phyloP scores from a whole-genome alignment of 2,888 invertebrate genomes.

The Bruchidius siliquastri region DNA sequence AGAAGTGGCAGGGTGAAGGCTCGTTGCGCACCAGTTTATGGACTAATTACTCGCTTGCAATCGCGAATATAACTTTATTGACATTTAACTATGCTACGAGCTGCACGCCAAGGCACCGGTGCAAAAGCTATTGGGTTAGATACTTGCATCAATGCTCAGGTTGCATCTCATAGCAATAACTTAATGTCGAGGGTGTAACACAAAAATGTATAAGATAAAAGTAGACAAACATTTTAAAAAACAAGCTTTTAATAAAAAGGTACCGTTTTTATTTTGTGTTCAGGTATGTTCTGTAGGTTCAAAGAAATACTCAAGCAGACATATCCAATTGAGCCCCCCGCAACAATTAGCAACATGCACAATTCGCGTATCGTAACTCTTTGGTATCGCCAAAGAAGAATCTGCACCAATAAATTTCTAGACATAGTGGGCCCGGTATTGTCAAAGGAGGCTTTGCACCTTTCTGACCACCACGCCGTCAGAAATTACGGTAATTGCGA shows the following conservation, averaged over 20 bases:
- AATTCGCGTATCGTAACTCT: background rate
- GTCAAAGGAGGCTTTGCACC: background rate
- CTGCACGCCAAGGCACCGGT: background rate
- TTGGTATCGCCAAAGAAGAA: background rate
- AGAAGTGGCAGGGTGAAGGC: constrained; percentile 30
- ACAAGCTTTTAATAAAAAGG: too few relatives aligned
- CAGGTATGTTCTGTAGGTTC: too few relatives aligned
- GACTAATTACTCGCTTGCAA: constrained; percentile 32
- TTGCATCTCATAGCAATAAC: too few relatives aligned
- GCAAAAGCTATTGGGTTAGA: background rate
- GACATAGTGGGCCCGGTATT: background rate
- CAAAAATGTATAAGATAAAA: too few relatives aligned
- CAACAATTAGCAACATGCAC: background rate
- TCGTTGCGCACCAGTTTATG: constrained; percentile 27
- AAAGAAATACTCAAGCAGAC: background rate
- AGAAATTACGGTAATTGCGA: background rate
- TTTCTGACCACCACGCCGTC: background rate
- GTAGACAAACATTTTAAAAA: too few relatives aligned
- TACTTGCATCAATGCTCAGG: background rate
- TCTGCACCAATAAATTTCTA: background rate
- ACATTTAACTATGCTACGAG: constrained; percentile 10
- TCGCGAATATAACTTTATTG: constrained; percentile 25
- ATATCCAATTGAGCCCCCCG: background rate
- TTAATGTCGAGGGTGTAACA: too few relatives aligned
- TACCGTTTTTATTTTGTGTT: too few relatives aligned